Base-by-base conservation (phyloP, 2,888 invertebrate species). In the Drosophila fungiperda region DNA sequence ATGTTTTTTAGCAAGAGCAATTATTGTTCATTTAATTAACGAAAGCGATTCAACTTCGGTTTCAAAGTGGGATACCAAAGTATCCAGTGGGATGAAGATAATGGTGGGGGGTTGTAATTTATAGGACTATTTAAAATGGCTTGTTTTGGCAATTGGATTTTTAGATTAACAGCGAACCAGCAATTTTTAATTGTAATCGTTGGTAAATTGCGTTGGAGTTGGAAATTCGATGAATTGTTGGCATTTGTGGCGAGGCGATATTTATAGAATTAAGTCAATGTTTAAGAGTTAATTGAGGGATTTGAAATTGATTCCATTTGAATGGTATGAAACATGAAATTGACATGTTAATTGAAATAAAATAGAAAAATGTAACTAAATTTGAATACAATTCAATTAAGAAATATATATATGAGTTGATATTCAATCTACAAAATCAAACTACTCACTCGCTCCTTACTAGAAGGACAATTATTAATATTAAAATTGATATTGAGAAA, bases 41-140 rank as follows among this genome's bases (percentile, higher is more conserved):
- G 32, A 60, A 42, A 42, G 64, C 57, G 60, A 81, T 88, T 84
- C 83, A 83, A 81, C 83, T 81, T 72, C 79, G 87, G 86, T 89
- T 87, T 87, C 84, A 83, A 32, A n/a, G 38, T 8, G 26, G 55
- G 26, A 8, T 9, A 23, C 20, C 23, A 45, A 8, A 8, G 45
- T 8, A 45, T 23, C 45, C 45, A 15, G 7, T 8, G 45, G 23
- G 7, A 23, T 8, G 8, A 45, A 4, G 8, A 4, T 8, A 8
- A 12, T 12, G 23, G 4, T 0, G 20, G 23, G 45, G n/a, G 7
- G 5, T 6, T 3, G 20, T 20, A 7, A 53, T 15, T 20, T 53
- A 42, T 5, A 15, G 23, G 4, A 45, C 1, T 17, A 2, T 26
- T 38, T n/a, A n/a, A 1, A 38, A 26, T n/a, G 54, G 7, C 26